Evolutionary conservation across 2,113 vertebrate genomes (phyloP).

Genomic region (Poeciliopsis occidentalis): DNA sequence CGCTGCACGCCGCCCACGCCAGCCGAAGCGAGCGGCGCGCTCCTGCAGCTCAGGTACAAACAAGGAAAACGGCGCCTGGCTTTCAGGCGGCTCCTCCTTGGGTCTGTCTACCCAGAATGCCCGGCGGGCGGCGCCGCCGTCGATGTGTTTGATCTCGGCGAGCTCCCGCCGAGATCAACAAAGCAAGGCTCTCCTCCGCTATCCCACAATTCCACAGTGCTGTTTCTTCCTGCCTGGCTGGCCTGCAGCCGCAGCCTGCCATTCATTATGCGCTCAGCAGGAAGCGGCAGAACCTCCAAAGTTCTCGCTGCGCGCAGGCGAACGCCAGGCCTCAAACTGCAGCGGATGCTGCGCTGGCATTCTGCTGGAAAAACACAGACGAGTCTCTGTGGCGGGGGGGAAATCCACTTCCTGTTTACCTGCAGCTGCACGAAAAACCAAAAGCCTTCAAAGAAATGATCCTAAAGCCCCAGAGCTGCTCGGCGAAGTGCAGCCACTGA

Average conservation of each 20-base stretch:
- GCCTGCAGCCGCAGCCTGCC: constrained; percentile 57
- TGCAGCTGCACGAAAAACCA: background rate
- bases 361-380: constrained; percentile 22
- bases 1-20: background rate
- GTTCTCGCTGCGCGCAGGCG: constrained; percentile 43
- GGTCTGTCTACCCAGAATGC: constrained; percentile 66
- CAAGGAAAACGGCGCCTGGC: constrained; percentile 29
- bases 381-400: constrained; percentile 5
- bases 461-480: background rate
- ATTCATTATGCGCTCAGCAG: constrained; percentile 65
- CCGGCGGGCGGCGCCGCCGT: constrained; percentile 41
- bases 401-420: constrained; percentile 51
- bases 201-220: constrained; percentile 64
- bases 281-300: constrained; percentile 40
- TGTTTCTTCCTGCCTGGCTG: constrained; percentile 45
- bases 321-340: constrained; percentile 18
- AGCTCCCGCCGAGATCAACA: constrained; percentile 57
- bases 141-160: constrained; percentile 63
- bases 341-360: constrained; percentile 38
- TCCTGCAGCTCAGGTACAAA: constrained; percentile 29
- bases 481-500: too few species aligned
- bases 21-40: background rate
- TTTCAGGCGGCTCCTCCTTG: constrained; percentile 59
- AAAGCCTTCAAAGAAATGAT: constrained; percentile 27
- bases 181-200: constrained; percentile 53